These are phyloP conservation scores for Hypsopygia costalis DNA, from an alignment of 2,888 invertebrate species.

Conservation along the genomic window DNA sequence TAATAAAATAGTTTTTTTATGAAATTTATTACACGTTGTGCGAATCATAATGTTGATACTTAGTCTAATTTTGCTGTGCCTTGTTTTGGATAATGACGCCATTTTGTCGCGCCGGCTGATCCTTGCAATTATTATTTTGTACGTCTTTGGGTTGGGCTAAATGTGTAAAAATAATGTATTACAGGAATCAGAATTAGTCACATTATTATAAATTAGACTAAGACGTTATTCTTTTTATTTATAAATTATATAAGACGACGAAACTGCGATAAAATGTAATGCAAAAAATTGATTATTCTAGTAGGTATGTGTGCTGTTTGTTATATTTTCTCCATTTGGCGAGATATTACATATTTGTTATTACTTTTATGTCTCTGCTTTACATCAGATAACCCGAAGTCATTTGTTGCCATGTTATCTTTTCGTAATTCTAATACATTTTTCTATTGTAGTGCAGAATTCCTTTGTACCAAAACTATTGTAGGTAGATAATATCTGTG, in stretches of 20 bases:
- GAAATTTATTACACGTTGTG: conserved; percentile 8
- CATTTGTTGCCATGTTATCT: too few relatives aligned
- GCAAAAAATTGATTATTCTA: too few relatives aligned
- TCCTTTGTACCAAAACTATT: neutral
- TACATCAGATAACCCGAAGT: too few relatives aligned
- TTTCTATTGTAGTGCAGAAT: neutral
- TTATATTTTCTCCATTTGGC: too few relatives aligned
- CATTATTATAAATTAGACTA: too few relatives aligned
- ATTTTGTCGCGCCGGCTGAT: conserved; percentile 81
- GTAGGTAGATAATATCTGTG: too few relatives aligned
- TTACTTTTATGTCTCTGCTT: too few relatives aligned
- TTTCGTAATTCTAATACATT: neutral
- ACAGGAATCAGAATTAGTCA: conserved; percentile 17
- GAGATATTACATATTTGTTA: too few relatives aligned
- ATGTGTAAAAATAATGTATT: conserved; percentile 33
- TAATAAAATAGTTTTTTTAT: conserved; percentile 18
- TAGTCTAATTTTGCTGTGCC: conserved; percentile 40
- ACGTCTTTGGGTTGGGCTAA: conserved; percentile 36
- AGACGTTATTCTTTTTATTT: too few relatives aligned
- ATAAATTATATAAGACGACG: too few relatives aligned
- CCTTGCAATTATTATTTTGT: conserved; percentile 60
- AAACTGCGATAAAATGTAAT: too few relatives aligned
- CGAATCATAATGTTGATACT: conserved; percentile 9
- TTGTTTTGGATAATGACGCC: conserved; percentile 76
- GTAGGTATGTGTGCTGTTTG: too few relatives aligned